Evolutionary conservation across 2,888 invertebrate genomes (phyloP).

Genomic region (Cerastis rubricosa): DNA sequence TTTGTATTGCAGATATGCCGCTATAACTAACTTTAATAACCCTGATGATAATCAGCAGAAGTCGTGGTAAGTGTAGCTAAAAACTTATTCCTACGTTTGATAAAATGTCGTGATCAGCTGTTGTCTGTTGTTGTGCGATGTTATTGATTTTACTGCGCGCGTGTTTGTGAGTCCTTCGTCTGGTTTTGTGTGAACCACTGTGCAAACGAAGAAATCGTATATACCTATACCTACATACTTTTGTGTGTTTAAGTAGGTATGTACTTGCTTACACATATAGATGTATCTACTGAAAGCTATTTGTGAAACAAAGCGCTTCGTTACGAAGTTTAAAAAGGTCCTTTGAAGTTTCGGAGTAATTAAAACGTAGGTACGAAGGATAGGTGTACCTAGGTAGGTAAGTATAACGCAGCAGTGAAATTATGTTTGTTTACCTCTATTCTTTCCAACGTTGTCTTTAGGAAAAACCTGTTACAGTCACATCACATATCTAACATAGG

Average conservation of each 20-base stretch:
- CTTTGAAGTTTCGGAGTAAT: constrained; percentile 3
- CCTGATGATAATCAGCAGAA: constrained; percentile 82
- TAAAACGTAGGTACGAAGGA: not conserved
- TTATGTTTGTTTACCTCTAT: constrained; percentile 23
- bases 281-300: constrained; percentile 13
- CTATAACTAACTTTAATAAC: constrained; percentile 88
- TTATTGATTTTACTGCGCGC: constrained; percentile 82
- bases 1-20: constrained; percentile 89
- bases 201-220: constrained; percentile 52
- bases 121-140: constrained; percentile 70
- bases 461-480: constrained; percentile 23
- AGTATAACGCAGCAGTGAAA: not conserved
- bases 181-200: constrained; percentile 48
- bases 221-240: not conserved
- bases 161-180: constrained; percentile 75
- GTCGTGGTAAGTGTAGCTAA: constrained; percentile 83
- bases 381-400: not conserved
- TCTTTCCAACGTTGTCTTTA: not conserved
- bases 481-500: not conserved
- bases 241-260: constrained; percentile 6
- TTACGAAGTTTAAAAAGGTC: constrained; percentile 8
- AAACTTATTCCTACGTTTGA: constrained; percentile 65
- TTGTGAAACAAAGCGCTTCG: constrained; percentile 38
- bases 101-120: constrained; percentile 70
- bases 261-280: not conserved